Evolutionary conservation across 2,113 vertebrate genomes (phyloP).

Genomic region (Macrotis lagotis): DNA sequence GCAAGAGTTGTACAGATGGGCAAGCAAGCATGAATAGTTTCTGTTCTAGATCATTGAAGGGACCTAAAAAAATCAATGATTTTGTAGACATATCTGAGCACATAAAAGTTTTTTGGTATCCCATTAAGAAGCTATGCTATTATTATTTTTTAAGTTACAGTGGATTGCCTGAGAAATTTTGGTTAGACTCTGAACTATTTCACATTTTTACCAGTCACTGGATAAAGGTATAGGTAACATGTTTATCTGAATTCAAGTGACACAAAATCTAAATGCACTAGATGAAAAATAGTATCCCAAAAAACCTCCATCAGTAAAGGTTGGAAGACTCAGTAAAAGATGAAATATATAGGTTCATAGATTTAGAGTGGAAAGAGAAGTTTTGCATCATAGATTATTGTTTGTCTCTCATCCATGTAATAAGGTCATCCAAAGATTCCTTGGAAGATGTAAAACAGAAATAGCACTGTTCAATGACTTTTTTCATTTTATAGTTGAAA

Average conservation of each 20-base stretch:
- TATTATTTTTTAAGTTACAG: not conserved
- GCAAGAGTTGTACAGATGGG: not conserved
- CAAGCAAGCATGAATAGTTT: not conserved
- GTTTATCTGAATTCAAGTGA: not conserved
- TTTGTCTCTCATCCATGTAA: too few relatives aligned
- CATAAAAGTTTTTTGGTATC: not conserved
- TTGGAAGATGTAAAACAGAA: too few relatives aligned
- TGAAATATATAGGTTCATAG: not conserved
- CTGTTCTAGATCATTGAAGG: not conserved
- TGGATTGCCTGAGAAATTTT: not conserved
- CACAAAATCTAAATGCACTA: not conserved
- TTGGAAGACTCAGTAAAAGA: not conserved
- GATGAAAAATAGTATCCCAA: not conserved
- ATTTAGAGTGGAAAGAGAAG: not conserved
- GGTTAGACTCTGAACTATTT: not conserved
- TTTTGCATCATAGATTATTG: not conserved
- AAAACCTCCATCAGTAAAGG: not conserved
- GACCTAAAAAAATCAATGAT: not conserved
- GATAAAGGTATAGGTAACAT: not conserved
- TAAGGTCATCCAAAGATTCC: too few relatives aligned
- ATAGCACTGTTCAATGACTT: too few relatives aligned
- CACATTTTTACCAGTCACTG: not conserved
- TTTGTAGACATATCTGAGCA: not conserved
- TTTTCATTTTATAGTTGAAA: not conserved
- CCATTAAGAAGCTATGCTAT: not conserved